Base-by-base conservation (phyloP, 2,797 vertebrate species). In the Cygnus olor region DNA sequence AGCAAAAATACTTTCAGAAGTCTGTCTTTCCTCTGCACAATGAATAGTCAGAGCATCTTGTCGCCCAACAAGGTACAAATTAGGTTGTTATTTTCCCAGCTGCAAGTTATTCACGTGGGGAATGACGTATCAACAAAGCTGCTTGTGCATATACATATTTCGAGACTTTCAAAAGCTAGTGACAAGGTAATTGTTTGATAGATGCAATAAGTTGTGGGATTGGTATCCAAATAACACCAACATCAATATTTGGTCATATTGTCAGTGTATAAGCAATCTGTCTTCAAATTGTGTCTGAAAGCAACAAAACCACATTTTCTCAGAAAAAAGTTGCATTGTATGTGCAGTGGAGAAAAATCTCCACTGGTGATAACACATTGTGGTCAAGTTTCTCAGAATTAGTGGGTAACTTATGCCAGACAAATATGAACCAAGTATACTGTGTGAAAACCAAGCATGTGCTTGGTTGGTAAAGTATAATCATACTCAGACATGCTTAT, bases 121-220 rank as follows among this genome's bases (percentile, higher is more conserved):
- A 63, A 78, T 51, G 74, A 61, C 57, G n/a, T 68, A 34, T 80
- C 56, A 87, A 28, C 53, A 90, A 82, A 82, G 51, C 74, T 86
- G 79, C 72, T 88, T 60, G 63, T 90, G 61, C 60, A 36, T 58
- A 53, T 87, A 73, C 20, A 0, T 78, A 38, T 76, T 80, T 64
- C 21, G 71, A 34, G 38, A n/a, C n/a, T 85, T 80, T 77, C 88
- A 93, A 94, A 91, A 93, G 80, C 60, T 87, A 93, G 24, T 86
- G 88, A 95, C 81, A 93, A 88, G 80, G 71, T 96, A 94, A 94
- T 91, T 90, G 82, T 54, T 86, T 94, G 90, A 95, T 87, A 85
- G 80, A 82, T 87, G 78, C 80, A 87, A 19, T 88, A 44, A 89
- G 74, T 71, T 90, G 77, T 51, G 45, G 78, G 42, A 47, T 34